These are phyloP conservation scores for Drosophila persimilis DNA, from an alignment of 1,140 invertebrate species.

Conservation along the genomic window DNA sequence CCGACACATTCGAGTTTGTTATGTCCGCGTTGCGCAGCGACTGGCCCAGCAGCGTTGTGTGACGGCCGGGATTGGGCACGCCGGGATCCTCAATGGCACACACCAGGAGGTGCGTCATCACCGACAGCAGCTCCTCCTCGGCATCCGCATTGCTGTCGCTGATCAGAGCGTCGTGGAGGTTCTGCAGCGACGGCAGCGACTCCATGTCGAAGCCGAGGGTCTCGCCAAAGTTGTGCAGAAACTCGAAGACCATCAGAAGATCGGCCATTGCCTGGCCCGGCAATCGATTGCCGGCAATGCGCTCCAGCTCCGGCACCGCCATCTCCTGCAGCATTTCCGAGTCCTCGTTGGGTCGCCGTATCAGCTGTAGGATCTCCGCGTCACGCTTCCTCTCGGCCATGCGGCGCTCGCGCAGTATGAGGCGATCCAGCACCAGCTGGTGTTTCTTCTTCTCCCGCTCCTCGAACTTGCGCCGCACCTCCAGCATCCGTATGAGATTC, in stretches of 20 bases:
- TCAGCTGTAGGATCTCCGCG: slow-evolving; percentile 91
- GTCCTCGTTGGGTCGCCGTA: slow-evolving; percentile 94
- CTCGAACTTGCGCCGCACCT: slow-evolving; percentile 92
- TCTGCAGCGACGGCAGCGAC: slow-evolving; percentile 92
- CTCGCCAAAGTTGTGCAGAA: slow-evolving; percentile 97
- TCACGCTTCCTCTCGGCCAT: slow-evolving; percentile 92
- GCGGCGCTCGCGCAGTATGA: slow-evolving; percentile 87
- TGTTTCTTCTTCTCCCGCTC: slow-evolving; percentile 93
- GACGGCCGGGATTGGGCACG: slow-evolving; percentile 93
- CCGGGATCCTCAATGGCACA: slow-evolving; percentile 98
- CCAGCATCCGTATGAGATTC: slow-evolving; percentile 92
- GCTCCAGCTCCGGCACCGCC: slow-evolving; percentile 89
- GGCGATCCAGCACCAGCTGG: slow-evolving; percentile 84
- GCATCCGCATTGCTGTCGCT: slow-evolving; percentile 89
- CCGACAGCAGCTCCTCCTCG: slow-evolving; percentile 93
- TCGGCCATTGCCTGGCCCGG: slow-evolving; percentile 95
- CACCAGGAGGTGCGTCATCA: slow-evolving; percentile 94
- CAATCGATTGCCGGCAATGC: slow-evolving; percentile 92
- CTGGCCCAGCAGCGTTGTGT: slow-evolving; percentile 94
- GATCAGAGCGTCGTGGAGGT: slow-evolving; percentile 92
- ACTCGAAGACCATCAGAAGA: slow-evolving; percentile 96
- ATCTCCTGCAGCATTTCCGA: slow-evolving; percentile 90
- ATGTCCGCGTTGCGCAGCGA: slow-evolving; percentile 96
- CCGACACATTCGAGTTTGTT: slow-evolving; percentile 95
- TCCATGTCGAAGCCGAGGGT: slow-evolving; percentile 96